Base-by-base conservation (phyloP, 1,140 invertebrate genomes). In the Drosophila mayri region DNA sequence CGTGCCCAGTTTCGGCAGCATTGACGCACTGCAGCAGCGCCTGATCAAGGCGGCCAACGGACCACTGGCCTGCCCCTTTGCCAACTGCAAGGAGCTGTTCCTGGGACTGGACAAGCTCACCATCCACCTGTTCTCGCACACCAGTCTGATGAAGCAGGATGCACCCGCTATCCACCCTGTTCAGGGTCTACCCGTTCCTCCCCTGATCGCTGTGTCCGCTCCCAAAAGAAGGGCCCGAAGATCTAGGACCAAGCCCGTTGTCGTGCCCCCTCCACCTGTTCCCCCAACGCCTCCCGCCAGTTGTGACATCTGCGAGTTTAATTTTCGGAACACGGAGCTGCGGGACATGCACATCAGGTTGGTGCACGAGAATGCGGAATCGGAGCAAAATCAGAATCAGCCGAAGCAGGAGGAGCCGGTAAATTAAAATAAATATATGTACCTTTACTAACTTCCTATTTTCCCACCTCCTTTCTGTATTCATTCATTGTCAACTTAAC, bases 51-150 rank as follows among this genome's bases (percentile, higher is more conserved):
- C 96, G 18, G 95, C 96, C 4, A 96, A 96, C 35, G 94, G 96
- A 65, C 95, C 95, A 52, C 92, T 97, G 55, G 90, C 94, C 37
- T 97, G 96, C 93, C 96, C 96, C 14, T 90, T 90, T 47, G 70
- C 78, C 16, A 94, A 97, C 28, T 97, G 96, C 88, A 94, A 95
- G 70, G 96, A 97, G 82, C 92, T 95, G 61, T 93, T 97, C 8
- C 92, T 94, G 57, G 96, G 96, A 4, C 94, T 97, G 58, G 96
- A 97, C 92, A 97, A 97, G 93, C 93, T 97, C n/a, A 97, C 96
- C 2, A 97, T 97, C 81, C 96, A 97, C 93, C 92, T 97, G 67
- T 97, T 97, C 80, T 95, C 95, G 30, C 96, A 97, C 90, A 94
- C 94, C 25, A 91, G 75, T 30, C 60, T 91, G 8, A 86, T 92